Conservation (phyloP, 2,888 invertebrate genomes). For the Seira ritae region DNA sequence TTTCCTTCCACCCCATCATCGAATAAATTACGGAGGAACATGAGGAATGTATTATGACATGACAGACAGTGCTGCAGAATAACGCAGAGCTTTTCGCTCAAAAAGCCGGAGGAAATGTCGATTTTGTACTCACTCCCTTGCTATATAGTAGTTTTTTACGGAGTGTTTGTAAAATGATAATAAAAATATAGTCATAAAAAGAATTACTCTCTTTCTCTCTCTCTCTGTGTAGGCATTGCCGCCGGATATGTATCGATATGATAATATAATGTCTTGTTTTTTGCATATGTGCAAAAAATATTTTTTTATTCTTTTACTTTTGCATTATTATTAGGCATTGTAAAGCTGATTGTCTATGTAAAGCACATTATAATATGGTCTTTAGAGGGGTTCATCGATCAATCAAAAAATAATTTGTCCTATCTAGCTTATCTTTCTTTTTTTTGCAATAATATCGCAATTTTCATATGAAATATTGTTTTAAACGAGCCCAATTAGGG, state of each 20-base stretch:
- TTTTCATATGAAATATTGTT: conserved; percentile 1
- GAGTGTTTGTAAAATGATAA: neutral
- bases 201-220: neutral
- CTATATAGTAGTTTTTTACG: neutral
- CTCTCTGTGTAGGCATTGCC: neutral
- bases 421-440: neutral
- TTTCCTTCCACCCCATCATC: conserved; percentile 1
- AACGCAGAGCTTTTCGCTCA: no score
- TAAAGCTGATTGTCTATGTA: neutral
- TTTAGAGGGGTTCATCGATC: neutral
- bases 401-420: conserved; percentile 1
- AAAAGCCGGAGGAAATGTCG: neutral
- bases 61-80: neutral
- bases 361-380: neutral
- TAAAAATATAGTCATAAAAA: neutral
- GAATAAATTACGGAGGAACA: neutral
- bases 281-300: neutral
- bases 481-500: conserved; percentile 3
- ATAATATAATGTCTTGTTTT: neutral
- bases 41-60: neutral
- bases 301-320: neutral
- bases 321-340: neutral
- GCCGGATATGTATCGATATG: neutral
- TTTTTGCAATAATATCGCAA: neutral
- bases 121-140: neutral